A percentile compares a stretch with the other conserved stretches of the same genome.
Conservation (phyloP, 2,113 vertebrate species). For the Lutjanus erythropterus region DNA sequence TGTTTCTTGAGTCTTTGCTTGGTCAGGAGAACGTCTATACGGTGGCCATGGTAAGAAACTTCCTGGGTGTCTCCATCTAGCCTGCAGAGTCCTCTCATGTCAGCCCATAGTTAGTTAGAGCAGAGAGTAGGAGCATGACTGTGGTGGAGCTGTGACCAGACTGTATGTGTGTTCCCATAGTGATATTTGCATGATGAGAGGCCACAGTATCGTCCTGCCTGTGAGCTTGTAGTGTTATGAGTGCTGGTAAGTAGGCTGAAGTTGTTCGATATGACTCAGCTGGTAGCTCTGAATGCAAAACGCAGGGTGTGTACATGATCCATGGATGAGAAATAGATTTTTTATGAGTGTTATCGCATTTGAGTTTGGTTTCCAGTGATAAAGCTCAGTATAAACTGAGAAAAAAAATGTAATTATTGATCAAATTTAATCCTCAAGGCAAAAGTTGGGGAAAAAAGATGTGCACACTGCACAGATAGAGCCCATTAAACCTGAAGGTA, state of each 20-base stretch:
- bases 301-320: background rate
- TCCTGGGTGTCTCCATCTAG: conserved; percentile 42
- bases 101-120: conserved; percentile 8
- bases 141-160: background rate
- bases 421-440: background rate
- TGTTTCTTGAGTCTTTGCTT: conserved; percentile 83
- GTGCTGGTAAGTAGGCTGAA: conserved; percentile 7
- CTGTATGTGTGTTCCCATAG: background rate
- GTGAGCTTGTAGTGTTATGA: background rate
- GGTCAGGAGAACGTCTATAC: conserved; percentile 82
- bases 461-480: background rate
- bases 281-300: conserved; percentile 23
- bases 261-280: conserved; percentile 3
- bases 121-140: conserved; percentile 40
- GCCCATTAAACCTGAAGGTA: background rate
- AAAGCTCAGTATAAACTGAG: background rate
- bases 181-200: conserved; percentile 60
- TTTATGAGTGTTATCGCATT: background rate
- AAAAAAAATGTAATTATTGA: background rate
- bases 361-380: background rate
- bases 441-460: background rate
- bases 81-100: conserved; percentile 28
- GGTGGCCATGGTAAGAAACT: conserved; percentile 82
- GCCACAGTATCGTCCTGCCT: background rate
- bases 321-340: background rate